Evolutionary conservation across 1,140 invertebrate species (phyloP).

Genomic region (Forficula auricularia): DNA sequence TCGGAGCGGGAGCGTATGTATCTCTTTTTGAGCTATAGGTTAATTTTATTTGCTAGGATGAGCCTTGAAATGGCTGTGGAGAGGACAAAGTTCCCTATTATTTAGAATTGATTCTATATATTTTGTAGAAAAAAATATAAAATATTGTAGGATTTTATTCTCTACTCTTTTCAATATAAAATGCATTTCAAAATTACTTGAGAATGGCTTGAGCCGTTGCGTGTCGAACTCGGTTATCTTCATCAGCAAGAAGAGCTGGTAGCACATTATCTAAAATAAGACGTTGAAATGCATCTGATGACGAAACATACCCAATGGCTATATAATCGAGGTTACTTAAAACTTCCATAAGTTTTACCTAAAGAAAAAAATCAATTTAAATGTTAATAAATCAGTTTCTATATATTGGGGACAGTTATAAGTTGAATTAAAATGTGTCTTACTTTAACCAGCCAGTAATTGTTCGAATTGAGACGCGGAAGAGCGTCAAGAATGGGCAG

Average conservation of each 20-base stretch:
- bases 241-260: conserved; percentile 47
- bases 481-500: conserved; percentile 41
- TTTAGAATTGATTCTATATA: conserved; percentile 4
- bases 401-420: too few species aligned
- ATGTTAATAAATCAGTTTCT: conserved; percentile 10
- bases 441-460: conserved; percentile 77
- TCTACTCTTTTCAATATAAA: too few species aligned
- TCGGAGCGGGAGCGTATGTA: too few species aligned
- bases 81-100: too few species aligned
- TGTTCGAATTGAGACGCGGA: conserved; percentile 44
- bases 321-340: conserved; percentile 38
- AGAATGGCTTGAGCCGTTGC: conserved; percentile 47
- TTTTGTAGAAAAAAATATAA: conserved; percentile 12
- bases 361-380: conserved; percentile 14
- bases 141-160: too few species aligned
- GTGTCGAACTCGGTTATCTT: conserved; percentile 57
- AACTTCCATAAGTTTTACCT: conserved; percentile 40
- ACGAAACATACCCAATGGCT: conserved; percentile 29
- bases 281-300: conserved; percentile 33
- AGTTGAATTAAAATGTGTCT: conserved; percentile 26
- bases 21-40: too few species aligned
- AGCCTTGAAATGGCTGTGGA: too few species aligned
- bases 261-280: conserved; percentile 41
- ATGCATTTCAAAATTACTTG: conserved; percentile 48
- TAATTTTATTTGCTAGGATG: too few species aligned